Evolutionary conservation across 1,140 invertebrate genomes (phyloP), one percentile per base, ranked within the genome.

Genomic region (Penaeus vannamei): DNA sequence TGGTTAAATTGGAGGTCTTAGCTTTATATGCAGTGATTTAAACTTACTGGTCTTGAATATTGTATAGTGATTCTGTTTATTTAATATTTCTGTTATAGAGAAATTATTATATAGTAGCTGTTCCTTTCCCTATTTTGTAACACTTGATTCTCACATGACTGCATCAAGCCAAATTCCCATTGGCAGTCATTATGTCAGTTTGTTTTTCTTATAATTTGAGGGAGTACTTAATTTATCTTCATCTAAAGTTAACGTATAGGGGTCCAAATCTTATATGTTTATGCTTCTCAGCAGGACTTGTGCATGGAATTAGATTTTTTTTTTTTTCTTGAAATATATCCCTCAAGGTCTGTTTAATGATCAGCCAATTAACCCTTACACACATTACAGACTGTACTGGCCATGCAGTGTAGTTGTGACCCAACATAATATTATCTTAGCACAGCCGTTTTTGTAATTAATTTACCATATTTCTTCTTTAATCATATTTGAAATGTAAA

Each of bases 401-500:
- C 22, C 32, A 19, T 79, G 23, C 32, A 79, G n/a, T 8, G 76
- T 23, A 79, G 46, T 79, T 36, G 29, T 79, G 32, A 29, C 46
- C 32, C 76, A n/a, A 36, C 20, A 79, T 36, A 36, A 36, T 79
- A 79, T 36, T 79, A 79, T 36, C 22, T 23, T 29, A 79, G 61
- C 59, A 64, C 64, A 83, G 29, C 46, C 36, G 20, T 89, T 77
- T 77, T 60, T 84, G 84, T 85, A 85, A 85, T 84, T 84, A 77
- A 62, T 89, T 84, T 89, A 46, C 79, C 36, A 59, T 84, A 60
- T 60, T 83, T 26, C 60, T 77, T 82, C 32, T 36, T 69, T 62
- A 80, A 66, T 53, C 62, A 59, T 62, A 53, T 82, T 36, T 77
- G 32, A 89, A 89, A n/a, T 89, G 87, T 89, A 89, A 61, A 89